Evolutionary conservation across 2,797 vertebrate genomes (phyloP).

Genomic region (Florisuga fusca): DNA sequence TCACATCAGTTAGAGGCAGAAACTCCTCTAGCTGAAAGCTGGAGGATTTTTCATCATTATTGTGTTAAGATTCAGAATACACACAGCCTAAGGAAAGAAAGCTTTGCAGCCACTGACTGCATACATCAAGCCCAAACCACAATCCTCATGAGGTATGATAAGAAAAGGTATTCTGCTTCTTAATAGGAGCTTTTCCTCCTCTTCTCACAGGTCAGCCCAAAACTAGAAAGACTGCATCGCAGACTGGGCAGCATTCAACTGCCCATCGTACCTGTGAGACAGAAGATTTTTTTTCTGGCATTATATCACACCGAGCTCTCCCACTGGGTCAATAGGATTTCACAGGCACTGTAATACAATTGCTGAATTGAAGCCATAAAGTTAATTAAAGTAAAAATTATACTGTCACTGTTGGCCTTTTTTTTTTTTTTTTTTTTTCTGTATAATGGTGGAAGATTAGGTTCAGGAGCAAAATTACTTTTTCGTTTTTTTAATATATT

Average conservation of each 20-base stretch:
- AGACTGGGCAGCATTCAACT: not conserved
- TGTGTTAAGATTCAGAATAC: not conserved
- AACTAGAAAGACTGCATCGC: not conserved
- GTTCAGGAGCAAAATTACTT: not conserved
- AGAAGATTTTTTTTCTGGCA: not conserved
- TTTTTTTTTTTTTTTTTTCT: not conserved
- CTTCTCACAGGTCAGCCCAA: fast-evolving
- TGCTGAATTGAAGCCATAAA: not conserved
- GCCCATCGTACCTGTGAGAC: not conserved
- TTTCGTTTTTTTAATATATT: not conserved
- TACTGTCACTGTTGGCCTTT: not conserved
- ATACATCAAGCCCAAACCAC: not conserved
- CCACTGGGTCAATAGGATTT: not conserved
- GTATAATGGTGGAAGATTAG: not conserved
- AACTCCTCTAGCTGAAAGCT: not conserved
- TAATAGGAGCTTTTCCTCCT: not conserved
- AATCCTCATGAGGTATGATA: not conserved
- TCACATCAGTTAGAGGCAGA: not conserved
- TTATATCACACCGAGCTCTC: not conserved
- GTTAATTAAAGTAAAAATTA: constrained; percentile 12
- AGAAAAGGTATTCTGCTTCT: not conserved
- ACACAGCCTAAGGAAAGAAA: not conserved
- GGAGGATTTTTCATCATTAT: not conserved
- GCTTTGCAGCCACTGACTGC: not conserved
- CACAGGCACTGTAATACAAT: not conserved